Percentiles rank a stretch among this genome's conserved stretches.
phyloP scores from a whole-genome alignment of 2,888 invertebrate genomes.

The Himalopsyche japonica region DNA sequence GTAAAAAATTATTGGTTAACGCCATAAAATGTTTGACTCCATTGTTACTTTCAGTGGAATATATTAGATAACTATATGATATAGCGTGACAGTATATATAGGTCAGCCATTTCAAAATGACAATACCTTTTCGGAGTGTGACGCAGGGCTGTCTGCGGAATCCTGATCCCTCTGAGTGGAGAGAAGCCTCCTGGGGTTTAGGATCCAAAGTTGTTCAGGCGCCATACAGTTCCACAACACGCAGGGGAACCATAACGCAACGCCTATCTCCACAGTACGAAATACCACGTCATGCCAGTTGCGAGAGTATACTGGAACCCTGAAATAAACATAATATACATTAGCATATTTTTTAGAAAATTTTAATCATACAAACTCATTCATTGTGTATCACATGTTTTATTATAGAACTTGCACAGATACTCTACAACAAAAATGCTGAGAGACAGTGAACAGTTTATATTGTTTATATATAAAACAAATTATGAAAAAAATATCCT shows the following conservation, averaged over 20 bases:
- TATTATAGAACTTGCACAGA: too few species aligned
- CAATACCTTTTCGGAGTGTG: constrained; percentile 45
- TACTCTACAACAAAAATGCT: too few species aligned
- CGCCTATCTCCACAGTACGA: constrained; percentile 88
- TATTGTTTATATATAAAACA: too few species aligned
- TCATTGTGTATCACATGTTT: too few species aligned
- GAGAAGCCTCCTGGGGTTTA: constrained; percentile 87
- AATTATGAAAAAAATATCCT: too few species aligned
- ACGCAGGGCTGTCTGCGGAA: constrained; percentile 50
- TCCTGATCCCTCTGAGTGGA: constrained; percentile 67
- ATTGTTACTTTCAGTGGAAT: too few species aligned
- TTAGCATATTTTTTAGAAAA: too few species aligned
- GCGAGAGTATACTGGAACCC: constrained; percentile 84
- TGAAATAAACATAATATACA: constrained; percentile 47
- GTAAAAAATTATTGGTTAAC: too few species aligned
- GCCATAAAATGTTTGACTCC: too few species aligned
- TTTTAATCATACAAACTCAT: too few species aligned
- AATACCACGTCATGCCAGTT: constrained; percentile 93
- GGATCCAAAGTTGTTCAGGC: constrained; percentile 90
- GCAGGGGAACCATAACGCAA: constrained; percentile 93
- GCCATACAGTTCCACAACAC: constrained; percentile 96
- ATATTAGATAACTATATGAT: background rate
- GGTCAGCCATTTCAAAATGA: background rate
- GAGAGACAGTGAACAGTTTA: too few species aligned
- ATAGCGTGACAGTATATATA: background rate